Percentiles rank a stretch among this genome's conserved stretches.
Evolutionary conservation across 1,140 invertebrate species (phyloP).

Genomic region (Oedothorax gibbosus): DNA sequence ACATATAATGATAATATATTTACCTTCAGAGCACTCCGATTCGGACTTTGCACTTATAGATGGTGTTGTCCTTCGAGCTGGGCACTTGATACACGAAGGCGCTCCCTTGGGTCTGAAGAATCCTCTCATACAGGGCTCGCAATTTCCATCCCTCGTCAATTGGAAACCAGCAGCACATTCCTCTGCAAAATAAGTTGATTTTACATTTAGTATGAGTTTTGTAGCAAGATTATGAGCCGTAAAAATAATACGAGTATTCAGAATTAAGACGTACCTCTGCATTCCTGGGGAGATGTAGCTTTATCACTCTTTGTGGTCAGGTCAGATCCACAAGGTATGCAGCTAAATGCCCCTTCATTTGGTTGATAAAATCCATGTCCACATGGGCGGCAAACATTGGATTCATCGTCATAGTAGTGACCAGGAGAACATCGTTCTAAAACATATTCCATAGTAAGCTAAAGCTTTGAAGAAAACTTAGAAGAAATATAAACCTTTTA

Average conservation of each 20-base stretch:
- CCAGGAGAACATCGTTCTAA: constrained; percentile 89
- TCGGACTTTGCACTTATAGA: constrained; percentile 83
- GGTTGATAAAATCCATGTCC: constrained; percentile 95
- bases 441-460: constrained; percentile 51
- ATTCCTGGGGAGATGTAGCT: constrained; percentile 79
- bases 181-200: constrained; percentile 29
- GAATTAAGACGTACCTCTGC: constrained; percentile 64
- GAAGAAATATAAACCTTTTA: not conserved
- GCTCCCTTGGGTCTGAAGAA: constrained; percentile 89
- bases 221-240: not conserved
- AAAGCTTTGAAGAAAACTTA: not conserved
- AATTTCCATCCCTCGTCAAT: constrained; percentile 87
- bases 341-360: constrained; percentile 89
- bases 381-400: constrained; percentile 87
- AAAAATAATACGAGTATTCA: too few relatives aligned
- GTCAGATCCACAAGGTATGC: constrained; percentile 88
- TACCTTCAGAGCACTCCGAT: constrained; percentile 88
- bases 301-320: constrained; percentile 93
- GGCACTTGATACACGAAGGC: constrained; percentile 89
- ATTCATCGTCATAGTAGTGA: constrained; percentile 88
- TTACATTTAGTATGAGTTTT: not conserved
- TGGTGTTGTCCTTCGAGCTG: constrained; percentile 87
- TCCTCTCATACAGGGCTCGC: constrained; percentile 91
- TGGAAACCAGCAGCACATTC: constrained; percentile 92
- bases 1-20: not conserved